These are phyloP conservation scores for Cydia splendana DNA, from an alignment of 1,140 invertebrate genomes.

Conservation along the genomic window DNA sequence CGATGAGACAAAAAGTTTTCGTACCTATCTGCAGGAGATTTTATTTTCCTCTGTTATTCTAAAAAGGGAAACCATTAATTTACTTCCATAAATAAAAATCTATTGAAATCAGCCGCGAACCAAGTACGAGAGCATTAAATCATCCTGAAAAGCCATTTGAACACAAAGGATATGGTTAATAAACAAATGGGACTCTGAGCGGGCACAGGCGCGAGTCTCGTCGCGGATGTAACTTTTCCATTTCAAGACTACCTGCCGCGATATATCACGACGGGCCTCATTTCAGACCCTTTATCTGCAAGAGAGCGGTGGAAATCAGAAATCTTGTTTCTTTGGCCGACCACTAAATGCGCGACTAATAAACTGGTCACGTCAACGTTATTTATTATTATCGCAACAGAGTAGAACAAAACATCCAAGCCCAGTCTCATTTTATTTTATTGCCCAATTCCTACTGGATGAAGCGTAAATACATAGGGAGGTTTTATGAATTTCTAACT, in stretches of 20 bases:
- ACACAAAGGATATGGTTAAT: conserved; percentile 68
- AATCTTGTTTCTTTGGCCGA: conserved; percentile 52
- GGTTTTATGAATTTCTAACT: too few species aligned
- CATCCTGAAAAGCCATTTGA: conserved; percentile 62
- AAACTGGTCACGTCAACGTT: conserved; percentile 73
- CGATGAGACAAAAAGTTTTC: conserved; percentile 27
- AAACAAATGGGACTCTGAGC: conserved; percentile 62
- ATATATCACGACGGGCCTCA: conserved; percentile 45
- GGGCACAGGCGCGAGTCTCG: conserved; percentile 53
- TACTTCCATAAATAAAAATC: conserved; percentile 43
- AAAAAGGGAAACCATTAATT: conserved; percentile 19
- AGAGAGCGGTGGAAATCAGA: conserved; percentile 51
- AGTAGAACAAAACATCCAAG: conserved; percentile 60
- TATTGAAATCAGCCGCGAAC: conserved; percentile 45
- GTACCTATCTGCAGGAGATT: background rate
- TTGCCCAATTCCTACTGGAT: conserved; percentile 43
- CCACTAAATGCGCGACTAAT: conserved; percentile 70
- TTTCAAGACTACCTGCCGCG: conserved; percentile 49
- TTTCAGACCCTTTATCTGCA: conserved; percentile 50
- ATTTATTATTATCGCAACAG: conserved; percentile 73
- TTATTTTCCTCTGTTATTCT: conserved; percentile 18
- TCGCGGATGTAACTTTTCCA: conserved; percentile 57
- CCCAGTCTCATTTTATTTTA: conserved; percentile 58
- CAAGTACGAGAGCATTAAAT: conserved; percentile 56
- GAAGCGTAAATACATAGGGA: too few species aligned